Base-by-base conservation (phyloP, 2,797 vertebrate genomes). In the Chelon auratus region DNA sequence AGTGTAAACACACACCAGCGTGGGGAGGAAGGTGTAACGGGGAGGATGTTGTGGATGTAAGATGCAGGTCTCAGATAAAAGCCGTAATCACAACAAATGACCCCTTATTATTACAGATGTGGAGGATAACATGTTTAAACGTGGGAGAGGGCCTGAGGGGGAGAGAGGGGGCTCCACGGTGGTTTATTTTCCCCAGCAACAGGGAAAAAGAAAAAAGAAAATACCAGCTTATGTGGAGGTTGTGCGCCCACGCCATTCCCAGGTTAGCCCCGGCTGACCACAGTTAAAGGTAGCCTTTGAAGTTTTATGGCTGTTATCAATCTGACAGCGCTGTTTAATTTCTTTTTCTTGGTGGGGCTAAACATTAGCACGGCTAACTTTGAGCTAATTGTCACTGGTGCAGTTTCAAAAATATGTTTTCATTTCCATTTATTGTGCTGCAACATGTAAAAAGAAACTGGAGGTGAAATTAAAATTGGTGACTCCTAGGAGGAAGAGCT, bases 71-170 rank as follows among this genome's bases (percentile, higher is more conserved):
- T 84, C 86, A 95, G 95, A 96, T 95, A 96, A 95, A 92, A 93
- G 85, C 78, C 88, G 89, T 94, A 95, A 96, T 95, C 94, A 94
- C 91, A 95, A 95, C 93, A 94, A 94, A 94, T 91, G 90, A 94
- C 86, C 91, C 94, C 92, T 94, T 96, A 95, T 96, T 97, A 96
- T 96, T 95, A 94, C 95, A 97, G 96, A 96, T 96, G 95, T 92
- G 62, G 91, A 94, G 93, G 95, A 94, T 94, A 93, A 89, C 78
- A 86, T 84, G 86, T 87, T 47, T 90, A 91, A 95, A 94, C 92
- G 93, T 95, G 94, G 93, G 95, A 96, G 95, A 95, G 90, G 73
- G 93, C 93, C 93, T 55, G 78, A 90, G 94, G 90, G 86, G 84
- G 78, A 65, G 50, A 22, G 45, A 18, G 68, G 71, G 74, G 87